phyloP scores from a whole-genome alignment of 92 coral and sea anemone species.

The Muricea muricata region DNA sequence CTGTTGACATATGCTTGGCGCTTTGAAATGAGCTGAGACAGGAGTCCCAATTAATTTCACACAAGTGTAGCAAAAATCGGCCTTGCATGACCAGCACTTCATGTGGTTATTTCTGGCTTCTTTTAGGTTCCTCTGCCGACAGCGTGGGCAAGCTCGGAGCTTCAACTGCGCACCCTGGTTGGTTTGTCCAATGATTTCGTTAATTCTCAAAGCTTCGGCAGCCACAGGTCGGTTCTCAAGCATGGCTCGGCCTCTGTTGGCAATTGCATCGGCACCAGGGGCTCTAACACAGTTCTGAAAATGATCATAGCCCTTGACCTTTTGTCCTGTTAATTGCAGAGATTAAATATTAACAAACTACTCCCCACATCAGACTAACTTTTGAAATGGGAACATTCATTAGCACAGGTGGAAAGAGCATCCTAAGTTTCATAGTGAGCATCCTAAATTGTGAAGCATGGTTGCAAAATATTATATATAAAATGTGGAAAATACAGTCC shows the following conservation, averaged over 20 bases:
- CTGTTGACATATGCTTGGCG: slow-evolving; percentile 73
- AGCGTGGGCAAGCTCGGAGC: slow-evolving; percentile 73
- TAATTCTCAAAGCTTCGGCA: slow-evolving; percentile 64
- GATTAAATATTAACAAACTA: too few relatives aligned
- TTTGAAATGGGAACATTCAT: too few relatives aligned
- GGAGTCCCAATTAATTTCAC: slow-evolving; percentile 69
- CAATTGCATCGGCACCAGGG: background rate
- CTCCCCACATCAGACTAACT: too few relatives aligned
- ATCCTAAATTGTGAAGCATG: too few relatives aligned
- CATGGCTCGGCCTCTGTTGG: background rate
- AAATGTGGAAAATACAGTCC: too few relatives aligned
- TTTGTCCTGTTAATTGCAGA: slow-evolving; percentile 64
- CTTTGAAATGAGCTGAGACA: slow-evolving; percentile 65
- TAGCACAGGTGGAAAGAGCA: too few relatives aligned
- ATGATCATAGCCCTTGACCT: slow-evolving; percentile 74
- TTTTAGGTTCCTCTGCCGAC: slow-evolving; percentile 87
- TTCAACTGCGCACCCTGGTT: slow-evolving; percentile 57
- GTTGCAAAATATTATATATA: too few relatives aligned
- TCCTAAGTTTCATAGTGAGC: too few relatives aligned
- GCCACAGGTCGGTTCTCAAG: slow-evolving; percentile 65
- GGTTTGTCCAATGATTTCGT: slow-evolving; percentile 36
- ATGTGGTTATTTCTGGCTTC: slow-evolving; percentile 79
- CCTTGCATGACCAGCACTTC: slow-evolving; percentile 92
- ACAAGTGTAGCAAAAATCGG: slow-evolving; percentile 86
- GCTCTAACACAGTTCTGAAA: slow-evolving; percentile 55